phyloP scores from a whole-genome alignment of 2,888 invertebrate species.

The Digitonthophagus gazella region DNA sequence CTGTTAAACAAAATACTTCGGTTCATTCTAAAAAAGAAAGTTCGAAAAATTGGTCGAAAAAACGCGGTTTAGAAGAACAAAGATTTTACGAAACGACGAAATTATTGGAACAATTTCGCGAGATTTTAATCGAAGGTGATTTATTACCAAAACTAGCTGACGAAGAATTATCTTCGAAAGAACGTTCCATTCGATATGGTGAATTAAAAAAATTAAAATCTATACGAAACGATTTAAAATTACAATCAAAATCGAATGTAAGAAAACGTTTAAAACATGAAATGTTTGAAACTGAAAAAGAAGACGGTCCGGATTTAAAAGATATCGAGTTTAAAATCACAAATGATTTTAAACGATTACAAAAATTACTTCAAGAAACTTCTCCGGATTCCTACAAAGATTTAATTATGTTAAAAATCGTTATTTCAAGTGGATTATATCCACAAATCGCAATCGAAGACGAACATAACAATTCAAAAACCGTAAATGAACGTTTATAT shows the following conservation, averaged over 20 bases:
- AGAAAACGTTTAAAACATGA: slow-evolving; percentile 73
- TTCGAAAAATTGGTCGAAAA: slow-evolving; percentile 81
- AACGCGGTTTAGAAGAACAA: slow-evolving; percentile 93
- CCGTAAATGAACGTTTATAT: slow-evolving; percentile 75
- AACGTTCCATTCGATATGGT: slow-evolving; percentile 81
- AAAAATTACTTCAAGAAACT: slow-evolving; percentile 63
- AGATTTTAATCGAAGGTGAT: slow-evolving; percentile 65
- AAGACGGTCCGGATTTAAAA: slow-evolving; percentile 49
- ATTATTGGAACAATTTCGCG: slow-evolving; percentile 83
- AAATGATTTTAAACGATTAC: slow-evolving; percentile 59
- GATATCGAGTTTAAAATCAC: slow-evolving; percentile 61
- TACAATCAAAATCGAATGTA: slow-evolving; percentile 65
- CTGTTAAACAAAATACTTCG: slow-evolving; percentile 63
- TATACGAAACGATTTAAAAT: slow-evolving; percentile 53
- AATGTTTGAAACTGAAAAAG: slow-evolving; percentile 62
- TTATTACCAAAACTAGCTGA: slow-evolving; percentile 41
- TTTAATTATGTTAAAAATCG: slow-evolving; percentile 69
- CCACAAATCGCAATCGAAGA: slow-evolving; percentile 95
- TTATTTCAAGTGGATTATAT: slow-evolving; percentile 89
- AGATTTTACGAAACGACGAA: slow-evolving; percentile 96
- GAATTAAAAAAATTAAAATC: slow-evolving; percentile 84
- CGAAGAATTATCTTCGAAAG: slow-evolving; percentile 61
- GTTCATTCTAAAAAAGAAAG: slow-evolving; percentile 38
- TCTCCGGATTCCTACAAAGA: slow-evolving; percentile 66
- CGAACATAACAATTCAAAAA: slow-evolving; percentile 89